Conservation (phyloP, 2,888 invertebrate genomes). For the Ochropacha duplaris region DNA sequence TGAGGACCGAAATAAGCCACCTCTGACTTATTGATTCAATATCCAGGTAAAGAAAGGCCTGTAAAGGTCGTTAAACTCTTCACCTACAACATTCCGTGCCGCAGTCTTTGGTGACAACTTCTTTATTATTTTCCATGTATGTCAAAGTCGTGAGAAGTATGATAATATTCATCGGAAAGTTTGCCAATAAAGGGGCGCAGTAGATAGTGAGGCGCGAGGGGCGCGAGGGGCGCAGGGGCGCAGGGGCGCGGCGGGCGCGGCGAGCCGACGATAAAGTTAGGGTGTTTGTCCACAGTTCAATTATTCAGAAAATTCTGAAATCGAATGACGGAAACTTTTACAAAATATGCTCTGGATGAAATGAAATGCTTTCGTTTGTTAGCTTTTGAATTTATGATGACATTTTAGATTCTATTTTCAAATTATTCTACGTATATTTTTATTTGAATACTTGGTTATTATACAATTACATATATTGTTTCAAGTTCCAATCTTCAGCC, state of each 20-base stretch:
- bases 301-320: constrained; percentile 14
- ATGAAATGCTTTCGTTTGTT: constrained; percentile 1
- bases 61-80: neutral
- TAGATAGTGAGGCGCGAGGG: constrained; percentile 3
- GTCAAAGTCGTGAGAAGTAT: constrained; percentile 45
- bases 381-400: neutral
- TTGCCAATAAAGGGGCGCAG: constrained; percentile 45
- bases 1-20: neutral
- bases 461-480: neutral
- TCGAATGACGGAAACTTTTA: constrained; percentile 3
- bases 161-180: constrained; percentile 49
- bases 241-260: neutral
- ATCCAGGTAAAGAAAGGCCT: neutral
- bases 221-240: constrained; percentile 6
- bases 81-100: neutral
- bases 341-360: neutral
- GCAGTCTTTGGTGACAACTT: constrained; percentile 1
- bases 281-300: constrained; percentile 1
- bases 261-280: constrained; percentile 4
- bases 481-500: neutral
- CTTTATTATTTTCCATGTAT: constrained; percentile 37
- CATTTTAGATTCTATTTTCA: neutral
- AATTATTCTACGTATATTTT: neutral
- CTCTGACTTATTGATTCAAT: neutral
- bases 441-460: neutral